Evolutionary conservation across 1,140 invertebrate species (phyloP).

Genomic region (Drosophila paulistorum): DNA sequence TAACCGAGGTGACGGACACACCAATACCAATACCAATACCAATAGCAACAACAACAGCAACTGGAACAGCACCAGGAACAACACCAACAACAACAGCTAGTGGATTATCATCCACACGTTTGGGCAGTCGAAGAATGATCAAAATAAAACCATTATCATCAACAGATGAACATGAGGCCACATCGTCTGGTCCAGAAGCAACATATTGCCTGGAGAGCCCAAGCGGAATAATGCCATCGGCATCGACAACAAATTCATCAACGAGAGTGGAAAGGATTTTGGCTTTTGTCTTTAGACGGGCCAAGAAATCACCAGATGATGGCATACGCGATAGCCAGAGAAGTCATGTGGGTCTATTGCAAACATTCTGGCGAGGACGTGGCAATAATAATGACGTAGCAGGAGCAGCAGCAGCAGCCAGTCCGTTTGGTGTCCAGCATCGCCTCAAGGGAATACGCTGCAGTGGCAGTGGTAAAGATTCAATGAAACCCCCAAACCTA

Average conservation of each 20-base stretch:
- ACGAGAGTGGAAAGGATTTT: conserved; percentile 54
- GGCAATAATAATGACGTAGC: conserved; percentile 23
- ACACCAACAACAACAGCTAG: conserved; percentile 13
- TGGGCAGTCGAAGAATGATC: conserved; percentile 20
- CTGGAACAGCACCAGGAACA: conserved; percentile 19
- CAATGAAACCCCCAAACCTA: conserved; percentile 6
- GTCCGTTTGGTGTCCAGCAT: conserved; percentile 62
- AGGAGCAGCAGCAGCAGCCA: conserved; percentile 4
- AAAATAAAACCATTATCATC: conserved; percentile 36
- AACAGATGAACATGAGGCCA: conserved; percentile 33
- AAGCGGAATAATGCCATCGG: background rate
- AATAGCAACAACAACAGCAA: conserved; percentile 19
- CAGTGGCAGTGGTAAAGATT: conserved; percentile 79
- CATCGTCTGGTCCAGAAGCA: conserved; percentile 14
- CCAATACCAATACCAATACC: conserved; percentile 22
- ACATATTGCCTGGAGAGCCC: conserved; percentile 23
- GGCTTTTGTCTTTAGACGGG: conserved; percentile 55
- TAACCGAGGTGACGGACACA: conserved; percentile 48
- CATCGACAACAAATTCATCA: background rate
- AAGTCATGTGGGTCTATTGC: conserved; percentile 72
- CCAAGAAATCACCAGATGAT: conserved; percentile 32
- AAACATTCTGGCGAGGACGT: conserved; percentile 58
- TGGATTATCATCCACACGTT: conserved; percentile 17
- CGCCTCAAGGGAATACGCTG: conserved; percentile 77
- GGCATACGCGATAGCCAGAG: conserved; percentile 70